Evolutionary conservation across 2,113 vertebrate genomes (phyloP), one percentile per base, ranked within the genome.

Genomic region (Drymodes brunneopygia): DNA sequence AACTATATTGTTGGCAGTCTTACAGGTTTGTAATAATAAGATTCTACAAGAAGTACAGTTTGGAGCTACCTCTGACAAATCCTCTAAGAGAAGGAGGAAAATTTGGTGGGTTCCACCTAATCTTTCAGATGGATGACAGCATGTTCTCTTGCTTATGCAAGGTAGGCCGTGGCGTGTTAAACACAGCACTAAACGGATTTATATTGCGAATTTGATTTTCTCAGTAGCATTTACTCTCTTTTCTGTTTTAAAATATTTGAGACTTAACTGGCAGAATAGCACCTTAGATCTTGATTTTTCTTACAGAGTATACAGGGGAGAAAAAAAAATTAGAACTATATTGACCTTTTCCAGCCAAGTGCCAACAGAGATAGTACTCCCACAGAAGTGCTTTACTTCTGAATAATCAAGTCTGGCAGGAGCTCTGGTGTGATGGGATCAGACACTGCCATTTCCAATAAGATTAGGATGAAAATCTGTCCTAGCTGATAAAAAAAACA

Each of bases 401-500:
- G 53, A 93, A 95, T 92, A 93, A 95, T 95, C 71, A 90, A 85
- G 54, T 92, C 90, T 93, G 88, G 85, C 92, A 97, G 86, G 54
- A 88, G 79, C 66, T 86, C 82, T 90, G 74, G 57, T 64, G 82
- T 92, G 88, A 94, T 75, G 79, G 79, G 71, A 95, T 86, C 92
- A 91, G 77, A 78, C 75, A 73, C 61, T 91, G 95, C 65, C 90
- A 72, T 56, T 73, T 87, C 65, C 73, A 91, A 78, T 96, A 95
- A 94, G 78, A 91, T 87, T 75, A 94, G 81, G 56, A 93, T 40
- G 61, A 96, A 95, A 95, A 93, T 93, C 84, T 94, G 65, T 64
- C 84, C 78, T 45, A 85, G 33, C 20, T 62, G 73, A 88, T 92
- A 54, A 67, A 66, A 47, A 92, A 75, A 38, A 53, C n/a, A n/a